Percentiles rank a stretch among this genome's conserved stretches.
Evolutionary conservation across 2,797 vertebrate genomes (phyloP).

Genomic region (Darevskia nairensis): DNA sequence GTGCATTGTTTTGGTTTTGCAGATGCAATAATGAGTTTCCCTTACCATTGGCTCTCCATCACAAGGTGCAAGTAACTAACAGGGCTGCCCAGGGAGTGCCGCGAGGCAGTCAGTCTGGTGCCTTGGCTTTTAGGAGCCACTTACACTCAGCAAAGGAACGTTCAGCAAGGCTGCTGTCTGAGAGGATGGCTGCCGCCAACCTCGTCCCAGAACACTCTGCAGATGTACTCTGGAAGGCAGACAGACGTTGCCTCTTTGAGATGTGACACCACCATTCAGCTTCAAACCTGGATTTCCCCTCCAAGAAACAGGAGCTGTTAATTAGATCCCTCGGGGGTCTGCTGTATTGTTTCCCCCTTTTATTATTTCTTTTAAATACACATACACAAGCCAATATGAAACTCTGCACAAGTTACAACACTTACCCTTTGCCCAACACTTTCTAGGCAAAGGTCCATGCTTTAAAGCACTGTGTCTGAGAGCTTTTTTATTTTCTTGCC

Average conservation of each 20-base stretch:
- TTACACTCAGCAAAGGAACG: neutral
- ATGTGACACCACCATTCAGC: neutral
- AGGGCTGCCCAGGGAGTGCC: neutral
- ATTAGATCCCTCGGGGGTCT: neutral
- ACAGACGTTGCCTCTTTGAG: neutral
- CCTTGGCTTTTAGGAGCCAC: neutral
- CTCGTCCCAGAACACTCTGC: neutral
- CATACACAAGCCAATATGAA: too few species aligned
- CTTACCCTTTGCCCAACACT: too few species aligned
- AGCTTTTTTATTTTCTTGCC: too few species aligned
- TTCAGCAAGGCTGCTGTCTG: neutral
- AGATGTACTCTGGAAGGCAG: neutral
- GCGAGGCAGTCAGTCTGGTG: too few species aligned
- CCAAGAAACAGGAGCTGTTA: neutral
- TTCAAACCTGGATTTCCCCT: neutral
- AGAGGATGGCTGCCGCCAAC: neutral
- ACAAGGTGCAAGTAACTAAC: too few species aligned
- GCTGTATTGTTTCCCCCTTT: neutral
- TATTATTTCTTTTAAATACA: neutral
- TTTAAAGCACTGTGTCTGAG: too few species aligned
- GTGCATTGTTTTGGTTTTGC: too few species aligned
- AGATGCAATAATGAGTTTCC: too few species aligned
- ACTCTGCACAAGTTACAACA: too few species aligned
- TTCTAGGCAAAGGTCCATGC: too few species aligned
- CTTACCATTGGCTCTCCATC: neutral